Base-by-base conservation (phyloP, 2,797 vertebrate genomes). In the Lagocephalus sceleratus region DNA sequence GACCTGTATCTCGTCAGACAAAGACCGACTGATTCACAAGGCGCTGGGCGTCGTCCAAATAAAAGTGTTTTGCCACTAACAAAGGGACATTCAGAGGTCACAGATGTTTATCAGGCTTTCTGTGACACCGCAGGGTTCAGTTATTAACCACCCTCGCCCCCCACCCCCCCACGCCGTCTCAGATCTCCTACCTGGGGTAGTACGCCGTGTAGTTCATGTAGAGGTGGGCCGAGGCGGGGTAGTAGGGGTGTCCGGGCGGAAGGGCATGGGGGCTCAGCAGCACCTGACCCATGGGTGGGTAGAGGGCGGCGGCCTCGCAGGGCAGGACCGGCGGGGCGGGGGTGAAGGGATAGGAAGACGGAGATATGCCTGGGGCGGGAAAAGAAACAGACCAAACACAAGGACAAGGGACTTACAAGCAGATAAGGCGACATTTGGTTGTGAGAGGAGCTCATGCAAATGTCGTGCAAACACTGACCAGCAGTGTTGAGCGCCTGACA, bases 151-250 rank as follows among this genome's bases (percentile, higher is more conserved):
- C 71, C 78, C 84, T 88, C 79, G n/a, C n/a, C n/a, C n/a, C n/a
- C n/a, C 32, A 35, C 32, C 32, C 14, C 2, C 32, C 14, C 6
- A 35, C 32, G 6, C 32, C 32, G 6, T 35, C 6, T 35, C 11
- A 6, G 5, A 14, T 12, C 29, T 63, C n/a, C n/a, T 90, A 98
- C 96, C 96, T 98, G 75, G 96, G 96, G 60, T 98, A 98, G 73
- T 98, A 98, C 43, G 96, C 89, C 29, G 94, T 90, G 85, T 98
- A 98, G 83, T 98, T 98, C 94, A 98, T 95, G 71, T 95, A 98
- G 23, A 98, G 86, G 69, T 96, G 95, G 71, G 92, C 78, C 48
- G 92, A 90, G 8, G 92, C 86, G 0, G 95, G 94, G 82, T 96
- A 98, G 80, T 94, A 98, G 60, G 93, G 87, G 7, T 90, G 83